Conservation (phyloP, 1,140 invertebrate species). For the Caerostris darwini region DNA sequence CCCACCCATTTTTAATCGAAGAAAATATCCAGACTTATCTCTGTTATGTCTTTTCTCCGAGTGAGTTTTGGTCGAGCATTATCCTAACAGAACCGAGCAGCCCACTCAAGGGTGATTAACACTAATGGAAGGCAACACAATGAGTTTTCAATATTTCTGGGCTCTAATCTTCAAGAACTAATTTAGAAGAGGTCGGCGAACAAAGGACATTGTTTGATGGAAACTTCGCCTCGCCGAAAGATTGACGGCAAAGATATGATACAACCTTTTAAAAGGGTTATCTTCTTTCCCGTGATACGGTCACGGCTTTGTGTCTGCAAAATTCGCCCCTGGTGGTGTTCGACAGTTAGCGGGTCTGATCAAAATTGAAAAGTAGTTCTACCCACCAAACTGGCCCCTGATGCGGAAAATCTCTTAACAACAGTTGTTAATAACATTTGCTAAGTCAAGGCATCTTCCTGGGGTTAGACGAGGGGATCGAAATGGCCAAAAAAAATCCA, state of each 20-base stretch:
- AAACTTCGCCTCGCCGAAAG: background rate
- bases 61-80: background rate
- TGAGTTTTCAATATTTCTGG: conserved; percentile 61
- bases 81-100: too few relatives aligned
- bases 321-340: background rate
- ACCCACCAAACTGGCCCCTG: background rate
- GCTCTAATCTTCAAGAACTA: too few relatives aligned
- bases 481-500: too few relatives aligned
- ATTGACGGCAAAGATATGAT: conserved; percentile 60
- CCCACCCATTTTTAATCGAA: too few relatives aligned
- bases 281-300: conserved; percentile 33
- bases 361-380: conserved; percentile 45
- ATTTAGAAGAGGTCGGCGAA: too few relatives aligned
- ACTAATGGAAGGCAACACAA: conserved; percentile 9
- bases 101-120: too few relatives aligned
- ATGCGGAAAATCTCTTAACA: too few relatives aligned
- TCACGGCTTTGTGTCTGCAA: conserved; percentile 31
- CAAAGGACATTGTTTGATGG: too few relatives aligned
- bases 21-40: background rate
- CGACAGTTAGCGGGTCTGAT: too few relatives aligned
- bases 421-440: too few relatives aligned
- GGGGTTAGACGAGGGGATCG: too few relatives aligned
- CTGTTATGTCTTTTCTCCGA: background rate
- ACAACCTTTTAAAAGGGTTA: conserved; percentile 59
- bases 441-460: too few relatives aligned